Base-by-base conservation (phyloP, 1,140 invertebrate genomes). In the Alviniconcha marisindica region DNA sequence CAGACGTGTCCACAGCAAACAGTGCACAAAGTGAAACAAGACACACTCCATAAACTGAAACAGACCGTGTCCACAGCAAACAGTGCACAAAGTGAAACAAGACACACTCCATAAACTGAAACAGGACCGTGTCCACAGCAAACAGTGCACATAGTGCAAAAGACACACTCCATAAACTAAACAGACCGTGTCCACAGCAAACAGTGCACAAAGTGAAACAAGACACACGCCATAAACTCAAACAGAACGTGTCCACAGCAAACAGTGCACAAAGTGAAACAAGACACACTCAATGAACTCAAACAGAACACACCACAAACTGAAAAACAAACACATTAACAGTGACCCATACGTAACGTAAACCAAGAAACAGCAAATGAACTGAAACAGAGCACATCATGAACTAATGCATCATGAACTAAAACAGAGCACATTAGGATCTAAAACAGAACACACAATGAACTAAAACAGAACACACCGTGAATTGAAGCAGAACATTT, bases 401-500 rank as follows among this genome's bases (percentile, higher is more conserved):
- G 44, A 15, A 21, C 24, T 14, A 40, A 5, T 63, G 28, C 15
- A n/a, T 18, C 21, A 42, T 21, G 21, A 28, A 24, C 10, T 36
- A 31, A 60, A 28, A 3, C 24, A n/a, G 21, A 15, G n/a, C 15
- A 24, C 21, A 31, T 28, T 2, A 18, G 14, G 3, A 28, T 2
- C n/a, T n/a, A n/a, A 14, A 31, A 28, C 18, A 2, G 40, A 18
- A 24, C 14, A 24, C n/a, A n/a, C n/a, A n/a, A n/a, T n/a, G n/a
- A n/a, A n/a, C n/a, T n/a, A n/a, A n/a, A n/a, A n/a, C n/a, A 18
- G 21, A 7, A n/a, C n/a, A n/a, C 14, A 44, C 28, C 38, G 82
- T 84, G 56, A 87, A 83, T 83, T 87, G 81, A 51, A 85, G 79
- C 31, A 79, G 48, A 28, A 21, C 2, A 31, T 18, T 31, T 7